Evolutionary conservation across 2,797 vertebrate genomes (phyloP).

Genomic region (Pipistrellus nathusii): DNA sequence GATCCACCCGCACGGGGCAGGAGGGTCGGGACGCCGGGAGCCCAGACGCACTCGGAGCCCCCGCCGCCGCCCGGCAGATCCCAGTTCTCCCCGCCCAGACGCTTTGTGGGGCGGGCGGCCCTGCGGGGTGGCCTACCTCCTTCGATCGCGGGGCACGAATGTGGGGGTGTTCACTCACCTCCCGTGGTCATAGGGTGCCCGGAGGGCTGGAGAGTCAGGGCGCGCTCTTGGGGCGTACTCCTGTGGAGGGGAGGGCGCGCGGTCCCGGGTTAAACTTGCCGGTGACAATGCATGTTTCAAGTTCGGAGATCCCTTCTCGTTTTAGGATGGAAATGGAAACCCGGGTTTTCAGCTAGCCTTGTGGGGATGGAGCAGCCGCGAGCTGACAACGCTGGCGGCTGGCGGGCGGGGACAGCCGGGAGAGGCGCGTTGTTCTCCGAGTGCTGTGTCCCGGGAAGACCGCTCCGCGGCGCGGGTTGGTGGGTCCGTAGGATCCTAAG

Average conservation of each 20-base stretch:
- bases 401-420: neutral
- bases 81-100: neutral
- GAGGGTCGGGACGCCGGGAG: neutral
- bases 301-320: constrained; percentile 32
- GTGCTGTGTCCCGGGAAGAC: neutral
- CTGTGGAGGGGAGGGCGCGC: neutral
- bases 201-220: neutral
- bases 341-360: neutral
- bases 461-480: neutral
- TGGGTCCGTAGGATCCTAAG: neutral
- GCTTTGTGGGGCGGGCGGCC: neutral
- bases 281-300: constrained; percentile 78
- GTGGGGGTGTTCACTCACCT: neutral
- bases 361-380: constrained; percentile 7
- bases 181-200: neutral
- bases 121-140: neutral
- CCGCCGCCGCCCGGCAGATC: neutral
- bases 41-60: neutral
- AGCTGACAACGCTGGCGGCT: constrained; percentile 36
- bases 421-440: neutral
- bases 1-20: neutral
- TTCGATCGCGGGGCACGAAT: neutral
- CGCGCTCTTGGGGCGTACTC: neutral
- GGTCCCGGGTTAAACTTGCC: constrained; percentile 67
- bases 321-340: constrained; percentile 13